Percentiles rank a stretch among this genome's conserved stretches.
Evolutionary conservation across 2,113 vertebrate species (phyloP).

Genomic region (Thymallus thymallus): DNA sequence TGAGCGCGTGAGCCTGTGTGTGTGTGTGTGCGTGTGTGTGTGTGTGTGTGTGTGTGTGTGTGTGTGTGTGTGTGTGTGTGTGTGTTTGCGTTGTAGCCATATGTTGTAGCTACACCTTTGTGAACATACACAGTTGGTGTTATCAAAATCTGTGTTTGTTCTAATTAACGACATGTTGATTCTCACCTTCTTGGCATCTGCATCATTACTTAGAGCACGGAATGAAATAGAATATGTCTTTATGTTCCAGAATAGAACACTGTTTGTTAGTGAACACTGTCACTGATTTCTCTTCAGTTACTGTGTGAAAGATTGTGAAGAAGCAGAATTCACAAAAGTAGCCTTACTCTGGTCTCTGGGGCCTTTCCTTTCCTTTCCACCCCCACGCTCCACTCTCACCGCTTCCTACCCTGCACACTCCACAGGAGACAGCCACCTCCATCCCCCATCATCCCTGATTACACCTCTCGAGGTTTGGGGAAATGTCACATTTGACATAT

Average conservation of each 20-base stretch:
- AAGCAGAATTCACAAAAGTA: too few species aligned
- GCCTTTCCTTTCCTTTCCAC: too few species aligned
- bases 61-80: neutral
- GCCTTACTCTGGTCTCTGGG: too few species aligned
- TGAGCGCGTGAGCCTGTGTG: too few species aligned
- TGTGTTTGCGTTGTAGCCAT: neutral
- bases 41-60: neutral
- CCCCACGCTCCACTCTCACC: neutral
- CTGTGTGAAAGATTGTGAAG: too few species aligned
- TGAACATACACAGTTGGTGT: too few species aligned
- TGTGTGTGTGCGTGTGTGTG: too few species aligned
- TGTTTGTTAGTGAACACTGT: too few species aligned
- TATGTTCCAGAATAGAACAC: neutral
- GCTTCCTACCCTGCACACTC: neutral
- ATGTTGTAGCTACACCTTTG: neutral
- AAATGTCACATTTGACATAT: conserved; percentile 79
- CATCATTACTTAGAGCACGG: neutral
- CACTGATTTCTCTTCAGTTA: too few species aligned
- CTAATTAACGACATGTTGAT: too few species aligned
- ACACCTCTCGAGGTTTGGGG: conserved; percentile 58
- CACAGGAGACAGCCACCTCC: conserved; percentile 15
- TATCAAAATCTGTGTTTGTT: too few species aligned
- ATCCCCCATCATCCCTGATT: conserved; percentile 69
- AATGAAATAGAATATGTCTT: too few species aligned
- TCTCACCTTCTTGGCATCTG: conserved; percentile 7